Percentiles rank a stretch among this genome's conserved stretches.
Conservation (phyloP, 92 coral and sea anemone species). For the Palythoa caribaeorum region DNA sequence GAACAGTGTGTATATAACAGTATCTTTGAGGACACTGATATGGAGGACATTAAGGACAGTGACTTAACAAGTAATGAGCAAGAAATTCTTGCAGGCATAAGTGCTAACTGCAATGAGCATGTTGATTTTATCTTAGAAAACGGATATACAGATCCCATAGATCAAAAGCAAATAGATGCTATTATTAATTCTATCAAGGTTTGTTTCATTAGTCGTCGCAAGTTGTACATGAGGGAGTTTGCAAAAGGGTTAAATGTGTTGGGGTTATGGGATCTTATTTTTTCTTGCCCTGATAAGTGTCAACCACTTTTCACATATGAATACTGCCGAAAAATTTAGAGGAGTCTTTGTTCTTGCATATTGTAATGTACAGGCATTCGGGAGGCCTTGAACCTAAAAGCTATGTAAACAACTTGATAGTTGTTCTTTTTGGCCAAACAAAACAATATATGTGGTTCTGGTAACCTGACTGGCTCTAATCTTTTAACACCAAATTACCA, state of each 20-base stretch:
- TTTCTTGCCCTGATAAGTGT: constrained; percentile 48
- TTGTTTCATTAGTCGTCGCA: constrained; percentile 56
- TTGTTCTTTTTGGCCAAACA: background rate
- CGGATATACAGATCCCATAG: constrained; percentile 47
- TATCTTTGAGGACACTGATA: constrained; percentile 47
- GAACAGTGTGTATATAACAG: constrained; percentile 43
- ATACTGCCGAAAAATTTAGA: constrained; percentile 27
- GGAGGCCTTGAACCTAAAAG: constrained; percentile 13
- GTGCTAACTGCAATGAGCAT: constrained; percentile 38
- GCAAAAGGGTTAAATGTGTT: constrained; percentile 42
- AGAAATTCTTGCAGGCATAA: constrained; percentile 25
- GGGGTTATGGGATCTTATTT: constrained; percentile 56
- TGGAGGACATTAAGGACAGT: constrained; percentile 32
- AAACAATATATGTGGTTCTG: background rate
- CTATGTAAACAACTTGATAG: background rate
- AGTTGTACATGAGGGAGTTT: constrained; percentile 55
- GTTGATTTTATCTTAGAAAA: constrained; percentile 42
- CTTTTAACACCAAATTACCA: background rate
- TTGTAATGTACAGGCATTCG: constrained; percentile 57
- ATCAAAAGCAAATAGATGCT: constrained; percentile 34
- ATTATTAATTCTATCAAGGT: constrained; percentile 57
- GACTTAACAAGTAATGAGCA: constrained; percentile 54
- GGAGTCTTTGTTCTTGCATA: constrained; percentile 52
- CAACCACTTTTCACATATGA: constrained; percentile 50
- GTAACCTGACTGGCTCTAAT: background rate